These are phyloP conservation scores for Aphaenogaster ashmeadi DNA, from an alignment of 1,140 invertebrate species.

Conservation along the genomic window DNA sequence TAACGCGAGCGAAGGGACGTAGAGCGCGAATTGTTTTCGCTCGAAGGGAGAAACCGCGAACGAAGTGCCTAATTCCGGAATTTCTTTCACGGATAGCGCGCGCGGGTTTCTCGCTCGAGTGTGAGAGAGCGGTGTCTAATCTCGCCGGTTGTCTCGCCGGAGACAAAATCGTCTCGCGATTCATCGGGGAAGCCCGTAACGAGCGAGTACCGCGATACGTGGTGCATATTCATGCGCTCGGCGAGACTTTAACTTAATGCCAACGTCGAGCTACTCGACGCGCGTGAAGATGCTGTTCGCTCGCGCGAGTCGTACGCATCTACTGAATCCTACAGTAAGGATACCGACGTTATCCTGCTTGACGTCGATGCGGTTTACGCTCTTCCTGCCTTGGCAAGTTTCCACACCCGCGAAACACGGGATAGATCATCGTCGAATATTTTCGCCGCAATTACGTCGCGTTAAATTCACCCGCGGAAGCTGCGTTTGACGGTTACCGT, in stretches of 20 bases:
- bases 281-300: not conserved
- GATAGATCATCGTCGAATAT: slow-evolving; percentile 45
- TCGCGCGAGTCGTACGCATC: not conserved
- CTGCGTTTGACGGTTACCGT: slow-evolving; percentile 1
- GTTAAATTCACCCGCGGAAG: slow-evolving; percentile 38
- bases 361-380: slow-evolving; percentile 34
- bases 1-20: not conserved
- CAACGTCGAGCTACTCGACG: slow-evolving; percentile 19
- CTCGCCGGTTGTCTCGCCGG: not conserved
- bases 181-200: not conserved
- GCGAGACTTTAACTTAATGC: slow-evolving; percentile 2
- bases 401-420: slow-evolving; percentile 18
- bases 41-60: not conserved
- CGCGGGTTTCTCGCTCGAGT: no score
- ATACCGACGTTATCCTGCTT: not conserved
- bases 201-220: slow-evolving; percentile 5
- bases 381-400: slow-evolving; percentile 25
- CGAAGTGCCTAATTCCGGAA: not conserved
- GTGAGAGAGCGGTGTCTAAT: not conserved
- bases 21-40: not conserved
- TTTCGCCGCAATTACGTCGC: slow-evolving; percentile 43
- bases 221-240: slow-evolving; percentile 40
- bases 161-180: slow-evolving; percentile 12
- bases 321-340: not conserved
- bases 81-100: not conserved